A percentile compares a stretch with the other conserved stretches of the same genome.
These are phyloP conservation scores for Drosophila ohnishii DNA, from an alignment of 1,140 invertebrate genomes.

Conservation along the genomic window DNA sequence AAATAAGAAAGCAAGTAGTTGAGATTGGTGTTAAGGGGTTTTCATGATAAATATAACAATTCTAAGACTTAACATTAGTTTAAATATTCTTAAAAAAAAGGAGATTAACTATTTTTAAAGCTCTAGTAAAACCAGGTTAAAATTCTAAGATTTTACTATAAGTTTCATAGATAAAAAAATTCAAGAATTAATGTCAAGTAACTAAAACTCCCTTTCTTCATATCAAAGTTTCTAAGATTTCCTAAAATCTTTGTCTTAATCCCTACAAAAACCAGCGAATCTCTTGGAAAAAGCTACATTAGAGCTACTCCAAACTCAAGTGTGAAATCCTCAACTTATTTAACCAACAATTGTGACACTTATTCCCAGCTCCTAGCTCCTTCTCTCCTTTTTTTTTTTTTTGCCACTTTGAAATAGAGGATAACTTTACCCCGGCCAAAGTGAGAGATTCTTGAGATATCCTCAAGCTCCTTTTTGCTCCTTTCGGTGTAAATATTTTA, in stretches of 20 bases:
- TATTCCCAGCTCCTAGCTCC: not conserved
- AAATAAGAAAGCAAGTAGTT: conserved; percentile 3
- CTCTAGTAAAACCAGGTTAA: not conserved
- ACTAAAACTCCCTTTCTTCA: not conserved
- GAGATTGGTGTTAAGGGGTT: not conserved
- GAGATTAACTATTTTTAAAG: too few relatives aligned
- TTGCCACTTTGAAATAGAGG: conserved; percentile 14
- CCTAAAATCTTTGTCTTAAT: not conserved
- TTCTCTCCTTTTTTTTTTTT: not conserved
- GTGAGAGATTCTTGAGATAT: conserved; percentile 31
- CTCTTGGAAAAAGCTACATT: not conserved
- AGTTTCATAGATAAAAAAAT: not conserved
- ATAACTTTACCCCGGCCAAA: conserved; percentile 21
- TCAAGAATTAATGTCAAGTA: accelerated
- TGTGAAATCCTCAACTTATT: conserved; percentile 35
- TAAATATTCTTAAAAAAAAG: too few relatives aligned
- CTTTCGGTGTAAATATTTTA: conserved; percentile 57
- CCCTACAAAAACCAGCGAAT: not conserved
- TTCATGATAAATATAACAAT: not conserved
- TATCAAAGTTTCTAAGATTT: not conserved
- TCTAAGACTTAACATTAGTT: not conserved
- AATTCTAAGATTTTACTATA: not conserved
- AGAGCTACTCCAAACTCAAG: conserved; percentile 23
- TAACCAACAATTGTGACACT: conserved; percentile 53
- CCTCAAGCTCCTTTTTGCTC: conserved; percentile 35